These are phyloP conservation scores for Lithophane ornitopus DNA, from an alignment of 2,888 invertebrate genomes.

Conservation along the genomic window DNA sequence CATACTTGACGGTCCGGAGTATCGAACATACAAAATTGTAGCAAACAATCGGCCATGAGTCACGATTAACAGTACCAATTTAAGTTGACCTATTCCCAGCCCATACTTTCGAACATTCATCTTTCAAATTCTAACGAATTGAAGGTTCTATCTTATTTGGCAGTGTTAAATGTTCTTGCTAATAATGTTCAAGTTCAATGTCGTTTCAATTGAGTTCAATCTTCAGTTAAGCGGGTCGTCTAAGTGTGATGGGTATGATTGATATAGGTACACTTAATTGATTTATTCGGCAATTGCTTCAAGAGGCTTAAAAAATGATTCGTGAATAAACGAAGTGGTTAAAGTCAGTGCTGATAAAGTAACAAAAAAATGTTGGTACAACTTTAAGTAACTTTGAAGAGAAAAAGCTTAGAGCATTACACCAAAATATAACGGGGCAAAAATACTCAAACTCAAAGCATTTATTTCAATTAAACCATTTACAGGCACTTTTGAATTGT, in stretches of 20 bases:
- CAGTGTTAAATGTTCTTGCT: conserved; percentile 70
- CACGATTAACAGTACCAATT: conserved; percentile 74
- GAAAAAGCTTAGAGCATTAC: neutral
- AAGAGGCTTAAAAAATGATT: conserved; percentile 35
- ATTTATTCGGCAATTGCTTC: conserved; percentile 51
- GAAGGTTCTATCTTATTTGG: conserved; percentile 68
- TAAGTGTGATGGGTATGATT: conserved; percentile 59
- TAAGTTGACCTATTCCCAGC: conserved; percentile 64
- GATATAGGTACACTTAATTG: conserved; percentile 56
- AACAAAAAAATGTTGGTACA: no score
- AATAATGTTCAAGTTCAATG: conserved; percentile 80
- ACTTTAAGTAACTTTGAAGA: neutral
- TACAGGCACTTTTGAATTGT: no score
- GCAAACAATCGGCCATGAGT: conserved; percentile 80
- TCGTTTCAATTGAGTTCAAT: conserved; percentile 76
- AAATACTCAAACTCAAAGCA: neutral
- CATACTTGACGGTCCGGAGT: conserved; percentile 83
- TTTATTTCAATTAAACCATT: no score
- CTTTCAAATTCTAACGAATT: conserved; percentile 31
- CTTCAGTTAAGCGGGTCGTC: conserved; percentile 63
- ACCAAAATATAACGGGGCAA: neutral
- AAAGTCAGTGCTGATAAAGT: conserved; percentile 14
- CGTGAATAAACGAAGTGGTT: conserved; percentile 22
- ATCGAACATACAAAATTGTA: conserved; percentile 79
- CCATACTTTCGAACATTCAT: conserved; percentile 30